Evolutionary conservation across 2,888 invertebrate genomes (phyloP).

Genomic region (Mycogona germanica): DNA sequence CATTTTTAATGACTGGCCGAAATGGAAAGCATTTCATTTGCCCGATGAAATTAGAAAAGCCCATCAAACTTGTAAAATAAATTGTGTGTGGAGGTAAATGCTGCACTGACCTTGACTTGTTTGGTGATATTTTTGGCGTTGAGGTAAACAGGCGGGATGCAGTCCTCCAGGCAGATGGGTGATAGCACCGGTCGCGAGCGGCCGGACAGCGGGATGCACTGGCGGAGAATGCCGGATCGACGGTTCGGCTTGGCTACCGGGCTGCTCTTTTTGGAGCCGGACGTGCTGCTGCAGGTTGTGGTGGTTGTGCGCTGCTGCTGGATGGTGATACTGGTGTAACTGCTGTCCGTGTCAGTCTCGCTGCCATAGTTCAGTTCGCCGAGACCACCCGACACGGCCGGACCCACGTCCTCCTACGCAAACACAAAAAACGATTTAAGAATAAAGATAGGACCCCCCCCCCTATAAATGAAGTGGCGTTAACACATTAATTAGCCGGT

Average conservation of each 20-base stretch:
- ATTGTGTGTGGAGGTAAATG: no score
- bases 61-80: no score
- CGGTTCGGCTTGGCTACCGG: slow-evolving; percentile 26
- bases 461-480: no score
- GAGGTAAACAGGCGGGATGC: slow-evolving; percentile 45
- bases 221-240: slow-evolving; percentile 9
- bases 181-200: slow-evolving; percentile 36
- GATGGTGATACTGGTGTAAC: slow-evolving; percentile 16
- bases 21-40: no score
- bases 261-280: slow-evolving; percentile 25
- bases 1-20: no score
- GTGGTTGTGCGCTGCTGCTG: slow-evolving; percentile 19
- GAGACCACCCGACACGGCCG: no score
- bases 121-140: slow-evolving; percentile 44
- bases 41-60: no score
- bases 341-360: slow-evolving; percentile 14
- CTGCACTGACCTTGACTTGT: slow-evolving; percentile 47
- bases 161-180: slow-evolving; percentile 39
- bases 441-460: no score
- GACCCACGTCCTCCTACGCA: no score
- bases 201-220: slow-evolving; percentile 15
- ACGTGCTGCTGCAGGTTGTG: slow-evolving; percentile 22
- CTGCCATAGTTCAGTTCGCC: slow-evolving; percentile 13
- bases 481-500: no score
- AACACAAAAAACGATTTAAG: no score